These are phyloP conservation scores for Isichthys henryi DNA, from an alignment of 2,113 vertebrate genomes.

Conservation along the genomic window DNA sequence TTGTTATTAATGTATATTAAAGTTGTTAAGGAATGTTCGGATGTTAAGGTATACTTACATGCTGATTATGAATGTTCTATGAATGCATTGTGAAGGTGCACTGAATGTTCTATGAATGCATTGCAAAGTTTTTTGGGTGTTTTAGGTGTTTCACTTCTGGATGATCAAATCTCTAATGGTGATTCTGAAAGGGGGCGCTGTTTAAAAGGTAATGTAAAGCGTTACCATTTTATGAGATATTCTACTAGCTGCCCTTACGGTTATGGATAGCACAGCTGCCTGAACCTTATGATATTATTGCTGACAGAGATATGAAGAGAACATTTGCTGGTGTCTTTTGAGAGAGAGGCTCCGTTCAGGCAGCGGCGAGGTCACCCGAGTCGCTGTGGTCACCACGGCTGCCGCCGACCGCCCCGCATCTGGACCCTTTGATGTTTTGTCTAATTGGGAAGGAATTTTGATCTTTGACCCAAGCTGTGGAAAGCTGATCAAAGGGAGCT, in stretches of 20 bases:
- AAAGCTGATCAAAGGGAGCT: not conserved
- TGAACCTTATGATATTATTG: not conserved
- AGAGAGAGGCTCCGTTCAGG: not conserved
- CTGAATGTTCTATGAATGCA: too few relatives aligned
- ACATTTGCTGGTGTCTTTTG: not conserved
- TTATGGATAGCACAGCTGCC: not conserved
- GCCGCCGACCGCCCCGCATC: not conserved
- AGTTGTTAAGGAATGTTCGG: not conserved
- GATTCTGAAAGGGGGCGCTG: not conserved
- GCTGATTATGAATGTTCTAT: not conserved
- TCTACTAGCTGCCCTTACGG: not conserved
- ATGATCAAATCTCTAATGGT: not conserved
- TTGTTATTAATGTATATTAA: not conserved
- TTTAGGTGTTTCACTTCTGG: not conserved
- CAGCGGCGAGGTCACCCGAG: not conserved
- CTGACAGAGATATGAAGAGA: not conserved
- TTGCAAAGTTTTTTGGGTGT: not conserved
- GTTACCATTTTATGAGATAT: not conserved
- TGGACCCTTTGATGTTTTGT: not conserved
- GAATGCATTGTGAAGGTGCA: too few relatives aligned
- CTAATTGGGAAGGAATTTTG: slow-evolving; percentile 4
- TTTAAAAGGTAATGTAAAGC: not conserved
- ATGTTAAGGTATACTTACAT: not conserved
- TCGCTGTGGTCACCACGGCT: not conserved
- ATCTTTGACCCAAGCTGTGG: not conserved